These are phyloP conservation scores for Ceratina japonica DNA, from an alignment of 1,140 invertebrate species.

Conservation along the genomic window DNA sequence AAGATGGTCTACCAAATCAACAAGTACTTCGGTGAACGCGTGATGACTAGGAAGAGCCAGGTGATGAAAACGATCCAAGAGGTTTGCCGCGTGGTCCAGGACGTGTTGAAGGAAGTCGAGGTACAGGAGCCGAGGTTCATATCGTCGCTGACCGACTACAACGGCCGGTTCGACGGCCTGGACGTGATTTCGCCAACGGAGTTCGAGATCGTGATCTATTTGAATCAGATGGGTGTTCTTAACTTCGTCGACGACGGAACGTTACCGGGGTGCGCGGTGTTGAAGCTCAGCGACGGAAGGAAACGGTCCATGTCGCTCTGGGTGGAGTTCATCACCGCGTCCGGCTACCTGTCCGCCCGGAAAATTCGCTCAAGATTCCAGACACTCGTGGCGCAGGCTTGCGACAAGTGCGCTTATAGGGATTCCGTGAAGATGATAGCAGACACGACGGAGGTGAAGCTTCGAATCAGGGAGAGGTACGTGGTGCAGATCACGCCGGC, in stretches of 20 bases:
- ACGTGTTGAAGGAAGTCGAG: constrained; percentile 97
- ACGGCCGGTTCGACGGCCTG: constrained; percentile 92
- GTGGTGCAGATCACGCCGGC: constrained; percentile 96
- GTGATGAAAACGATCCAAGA: constrained; percentile 94
- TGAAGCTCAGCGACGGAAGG: constrained; percentile 96
- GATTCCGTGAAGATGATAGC: constrained; percentile 96
- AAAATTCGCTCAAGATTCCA: constrained; percentile 98
- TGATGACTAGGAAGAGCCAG: constrained; percentile 89
- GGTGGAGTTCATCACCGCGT: constrained; percentile 99
- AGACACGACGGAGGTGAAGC: constrained; percentile 94
- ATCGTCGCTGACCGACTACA: constrained; percentile 93
- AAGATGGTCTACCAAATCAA: constrained; percentile 96
- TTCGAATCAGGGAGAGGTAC: constrained; percentile 92
- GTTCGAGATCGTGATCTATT: constrained; percentile 96
- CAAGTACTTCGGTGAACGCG: constrained; percentile 95
- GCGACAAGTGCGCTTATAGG: constrained; percentile 95
- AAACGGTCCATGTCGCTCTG: constrained; percentile 98
- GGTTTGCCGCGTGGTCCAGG: constrained; percentile 96
- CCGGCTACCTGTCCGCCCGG: constrained; percentile 94
- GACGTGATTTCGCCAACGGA: constrained; percentile 94
- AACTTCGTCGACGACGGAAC: constrained; percentile 98
- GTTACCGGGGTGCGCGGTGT: constrained; percentile 95
- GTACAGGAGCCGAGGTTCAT: constrained; percentile 98
- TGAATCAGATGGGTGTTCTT: constrained; percentile 98
- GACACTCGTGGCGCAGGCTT: constrained; percentile 95